Evolutionary conservation across 2,113 vertebrate species (phyloP).

Genomic region (Oncorhynchus mykiss): DNA sequence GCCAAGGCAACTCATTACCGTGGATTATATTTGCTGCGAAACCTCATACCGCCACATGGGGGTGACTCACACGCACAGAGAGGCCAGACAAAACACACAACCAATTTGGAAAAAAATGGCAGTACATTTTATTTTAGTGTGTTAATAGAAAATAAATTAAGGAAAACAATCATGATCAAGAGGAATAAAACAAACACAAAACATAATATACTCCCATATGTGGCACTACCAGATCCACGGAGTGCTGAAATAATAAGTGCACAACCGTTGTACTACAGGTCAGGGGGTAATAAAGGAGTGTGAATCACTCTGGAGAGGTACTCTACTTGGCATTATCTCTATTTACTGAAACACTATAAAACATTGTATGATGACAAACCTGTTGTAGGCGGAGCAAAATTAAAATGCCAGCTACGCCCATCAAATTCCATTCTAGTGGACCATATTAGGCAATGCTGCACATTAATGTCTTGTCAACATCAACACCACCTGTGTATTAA

Average conservation of each 20-base stretch:
- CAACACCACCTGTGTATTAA: too few relatives aligned
- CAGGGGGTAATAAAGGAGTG: too few relatives aligned
- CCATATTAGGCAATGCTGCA: too few relatives aligned
- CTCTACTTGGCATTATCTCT: background rate
- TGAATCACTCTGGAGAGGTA: too few relatives aligned
- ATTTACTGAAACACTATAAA: background rate
- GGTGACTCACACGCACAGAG: too few relatives aligned
- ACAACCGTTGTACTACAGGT: background rate
- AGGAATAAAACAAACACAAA: conserved; percentile 20
- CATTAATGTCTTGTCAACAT: too few relatives aligned
- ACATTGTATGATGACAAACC: background rate
- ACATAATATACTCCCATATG: conserved; percentile 1
- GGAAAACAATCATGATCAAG: conserved; percentile 19
- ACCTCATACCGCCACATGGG: too few relatives aligned
- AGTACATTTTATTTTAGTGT: conserved; percentile 49
- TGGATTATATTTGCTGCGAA: too few relatives aligned
- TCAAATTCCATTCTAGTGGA: background rate
- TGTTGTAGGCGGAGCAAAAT: background rate
- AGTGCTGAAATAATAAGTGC: background rate
- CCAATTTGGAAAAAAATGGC: conserved; percentile 13
- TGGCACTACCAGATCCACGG: background rate
- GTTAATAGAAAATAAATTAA: conserved; percentile 60
- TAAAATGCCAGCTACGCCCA: background rate
- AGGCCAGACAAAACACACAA: too few relatives aligned
- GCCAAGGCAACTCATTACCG: too few relatives aligned